Percentiles rank a stretch among this genome's conserved stretches.
phyloP scores from a whole-genome alignment of 2,113 vertebrate genomes.

The Phaetusa simplex region DNA sequence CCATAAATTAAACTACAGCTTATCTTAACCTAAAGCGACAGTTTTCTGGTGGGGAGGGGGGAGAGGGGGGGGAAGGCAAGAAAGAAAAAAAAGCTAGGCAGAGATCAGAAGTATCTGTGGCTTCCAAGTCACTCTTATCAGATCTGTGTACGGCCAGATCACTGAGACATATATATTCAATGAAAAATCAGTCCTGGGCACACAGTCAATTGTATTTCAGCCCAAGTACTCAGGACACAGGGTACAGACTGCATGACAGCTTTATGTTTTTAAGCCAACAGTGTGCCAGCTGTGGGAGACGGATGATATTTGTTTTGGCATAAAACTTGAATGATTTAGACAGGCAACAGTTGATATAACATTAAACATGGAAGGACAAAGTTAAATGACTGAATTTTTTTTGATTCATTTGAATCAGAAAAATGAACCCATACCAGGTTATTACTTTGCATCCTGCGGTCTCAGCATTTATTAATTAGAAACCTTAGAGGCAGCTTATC shows the following conservation, averaged over 20 bases:
- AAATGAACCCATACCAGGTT: background rate
- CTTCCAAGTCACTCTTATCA: background rate
- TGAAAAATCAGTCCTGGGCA: background rate
- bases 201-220: background rate
- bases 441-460: background rate
- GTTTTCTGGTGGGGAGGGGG: background rate
- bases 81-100: background rate
- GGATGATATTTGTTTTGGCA: background rate
- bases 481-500: background rate
- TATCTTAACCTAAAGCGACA: background rate
- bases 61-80: background rate
- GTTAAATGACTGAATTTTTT: background rate
- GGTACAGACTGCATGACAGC: background rate
- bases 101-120: background rate
- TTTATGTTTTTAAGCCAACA: background rate
- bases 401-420: background rate
- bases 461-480: background rate
- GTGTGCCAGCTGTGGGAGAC: background rate
- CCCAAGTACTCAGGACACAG: background rate
- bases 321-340: background rate
- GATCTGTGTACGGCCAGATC: background rate
- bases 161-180: background rate
- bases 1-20: background rate
- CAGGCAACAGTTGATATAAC: background rate
- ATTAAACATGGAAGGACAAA: background rate